Conservation (phyloP, 2,888 invertebrate species). For the Malachius bipustulatus region DNA sequence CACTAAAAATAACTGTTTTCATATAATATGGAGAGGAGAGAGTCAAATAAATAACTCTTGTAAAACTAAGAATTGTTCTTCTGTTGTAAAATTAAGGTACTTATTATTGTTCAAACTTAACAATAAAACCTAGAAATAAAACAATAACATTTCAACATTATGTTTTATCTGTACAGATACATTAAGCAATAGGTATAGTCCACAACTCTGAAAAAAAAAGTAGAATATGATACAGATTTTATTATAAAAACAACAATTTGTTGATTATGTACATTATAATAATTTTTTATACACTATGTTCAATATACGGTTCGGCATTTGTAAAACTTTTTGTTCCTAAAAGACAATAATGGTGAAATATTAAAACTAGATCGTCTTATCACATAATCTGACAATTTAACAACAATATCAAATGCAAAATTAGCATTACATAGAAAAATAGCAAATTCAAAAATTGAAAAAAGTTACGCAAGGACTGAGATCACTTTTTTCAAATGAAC, state of each 20-base stretch:
- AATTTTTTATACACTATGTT: constrained; percentile 29
- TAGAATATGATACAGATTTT: constrained; percentile 24
- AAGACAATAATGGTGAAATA: no score
- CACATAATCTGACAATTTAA: constrained; percentile 35
- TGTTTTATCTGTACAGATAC: no score
- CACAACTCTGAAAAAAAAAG: constrained; percentile 21
- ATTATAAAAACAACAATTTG: constrained; percentile 30
- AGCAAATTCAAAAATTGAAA: constrained; percentile 22
- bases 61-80: no score
- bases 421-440: constrained; percentile 25
- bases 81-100: no score
- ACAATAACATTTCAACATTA: no score
- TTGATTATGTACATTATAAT: constrained; percentile 30
- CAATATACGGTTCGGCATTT: constrained; percentile 33
- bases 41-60: no score
- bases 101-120: no score
- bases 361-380: constrained; percentile 28
- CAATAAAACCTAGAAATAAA: no score
- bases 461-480: constrained; percentile 22
- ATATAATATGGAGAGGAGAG: no score
- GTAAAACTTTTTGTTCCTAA: no score
- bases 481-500: constrained; percentile 14
- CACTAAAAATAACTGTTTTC: no score
- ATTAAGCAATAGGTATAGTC: constrained; percentile 24
- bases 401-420: constrained; percentile 24